These are phyloP conservation scores for Helicoverpa assulta DNA, from an alignment of 2,888 invertebrate species.

Conservation along the genomic window DNA sequence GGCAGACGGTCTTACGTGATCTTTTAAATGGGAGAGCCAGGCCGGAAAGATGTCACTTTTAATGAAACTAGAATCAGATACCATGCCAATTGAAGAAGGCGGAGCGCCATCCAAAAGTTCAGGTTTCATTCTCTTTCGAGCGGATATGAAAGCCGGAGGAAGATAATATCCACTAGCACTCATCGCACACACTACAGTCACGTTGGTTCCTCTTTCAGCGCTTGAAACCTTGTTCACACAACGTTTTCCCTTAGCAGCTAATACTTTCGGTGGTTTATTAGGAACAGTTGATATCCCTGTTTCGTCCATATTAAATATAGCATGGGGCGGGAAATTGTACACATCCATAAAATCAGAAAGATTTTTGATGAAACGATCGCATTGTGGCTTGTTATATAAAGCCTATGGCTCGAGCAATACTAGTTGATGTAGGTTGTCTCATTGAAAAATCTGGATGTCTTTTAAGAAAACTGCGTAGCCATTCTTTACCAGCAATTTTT, in stretches of 20 bases:
- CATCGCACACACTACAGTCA: background rate
- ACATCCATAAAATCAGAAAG: too few species aligned
- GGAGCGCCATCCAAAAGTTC: background rate
- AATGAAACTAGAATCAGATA: background rate
- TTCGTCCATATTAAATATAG: constrained; percentile 18
- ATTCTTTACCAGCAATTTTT: too few species aligned
- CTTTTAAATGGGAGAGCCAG: background rate
- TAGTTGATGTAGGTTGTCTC: too few species aligned
- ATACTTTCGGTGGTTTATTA: background rate
- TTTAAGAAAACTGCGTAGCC: too few species aligned
- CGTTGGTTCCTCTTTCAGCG: background rate
- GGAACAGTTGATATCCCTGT: background rate
- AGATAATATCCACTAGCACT: background rate
- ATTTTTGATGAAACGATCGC: too few species aligned
- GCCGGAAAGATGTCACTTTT: background rate
- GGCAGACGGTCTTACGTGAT: background rate
- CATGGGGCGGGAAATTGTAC: constrained; percentile 19
- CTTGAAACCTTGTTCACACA: background rate
- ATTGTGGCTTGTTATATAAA: too few species aligned
- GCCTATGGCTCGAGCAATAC: too few species aligned
- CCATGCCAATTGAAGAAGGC: background rate
- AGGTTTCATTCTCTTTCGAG: background rate
- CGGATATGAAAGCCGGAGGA: background rate
- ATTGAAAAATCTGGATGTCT: too few species aligned
- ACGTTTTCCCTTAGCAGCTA: background rate